phyloP scores from a whole-genome alignment of 2,113 vertebrate genomes.

The Peromyscus californicus region DNA sequence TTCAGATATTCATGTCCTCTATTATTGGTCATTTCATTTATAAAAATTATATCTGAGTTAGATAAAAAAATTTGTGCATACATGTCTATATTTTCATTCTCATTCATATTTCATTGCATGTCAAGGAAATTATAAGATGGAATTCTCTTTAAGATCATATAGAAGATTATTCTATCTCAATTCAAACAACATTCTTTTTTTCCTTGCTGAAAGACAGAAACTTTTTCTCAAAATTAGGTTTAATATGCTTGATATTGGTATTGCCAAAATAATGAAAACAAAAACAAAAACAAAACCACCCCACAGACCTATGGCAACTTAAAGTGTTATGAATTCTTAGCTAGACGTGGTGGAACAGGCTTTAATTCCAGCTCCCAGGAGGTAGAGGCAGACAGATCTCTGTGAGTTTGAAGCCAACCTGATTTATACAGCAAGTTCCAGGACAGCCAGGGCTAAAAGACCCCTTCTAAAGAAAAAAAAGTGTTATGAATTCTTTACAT shows the following conservation, averaged over 20 bases:
- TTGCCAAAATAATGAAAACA: not conserved
- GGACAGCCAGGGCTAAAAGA: not conserved
- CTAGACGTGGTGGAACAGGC: not conserved
- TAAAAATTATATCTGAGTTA: not conserved
- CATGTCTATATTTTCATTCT: not conserved
- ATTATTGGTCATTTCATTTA: not conserved
- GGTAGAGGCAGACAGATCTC: not conserved
- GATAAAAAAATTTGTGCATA: not conserved
- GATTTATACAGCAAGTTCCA: not conserved
- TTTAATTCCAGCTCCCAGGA: not conserved
- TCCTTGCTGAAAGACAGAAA: not conserved
- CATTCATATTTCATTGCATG: not conserved
- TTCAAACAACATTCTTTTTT: not conserved
- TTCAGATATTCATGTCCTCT: not conserved
- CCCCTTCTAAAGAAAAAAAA: not conserved
- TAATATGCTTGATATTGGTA: not conserved
- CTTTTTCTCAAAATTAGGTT: not conserved
- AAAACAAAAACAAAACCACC: too few species aligned
- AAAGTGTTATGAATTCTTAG: not conserved
- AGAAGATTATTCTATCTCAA: not conserved
- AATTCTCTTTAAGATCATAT: not conserved
- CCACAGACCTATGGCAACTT: not conserved
- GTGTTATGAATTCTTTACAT: not conserved
- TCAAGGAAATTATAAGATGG: constrained; percentile 7
- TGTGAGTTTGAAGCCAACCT: not conserved